Base-by-base conservation (phyloP, 2,797 vertebrate species). In the Myotis myotis region DNA sequence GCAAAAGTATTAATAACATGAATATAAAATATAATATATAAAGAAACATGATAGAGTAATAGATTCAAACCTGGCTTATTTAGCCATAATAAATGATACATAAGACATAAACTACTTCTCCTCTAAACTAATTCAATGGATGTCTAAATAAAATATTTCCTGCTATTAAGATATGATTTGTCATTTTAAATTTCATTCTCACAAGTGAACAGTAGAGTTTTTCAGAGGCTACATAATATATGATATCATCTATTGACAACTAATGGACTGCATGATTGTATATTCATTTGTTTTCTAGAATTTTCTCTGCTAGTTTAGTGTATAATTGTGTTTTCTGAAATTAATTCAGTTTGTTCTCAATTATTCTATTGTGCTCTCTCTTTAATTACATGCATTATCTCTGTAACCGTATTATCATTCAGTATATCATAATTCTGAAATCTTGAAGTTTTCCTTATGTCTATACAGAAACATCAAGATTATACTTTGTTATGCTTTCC, bases 121-220 rank as follows among this genome's bases (percentile, higher is more conserved):
- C 28, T 81, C 30, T 68, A 33, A 13, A 30, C 60, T 17, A 91
- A 66, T 41, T 89, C 17, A 87, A 2, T 85, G 33, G 15, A 62
- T 68, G 44, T 49, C 84, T 53, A 74, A 66, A 78, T 51, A 90
- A 95, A 83, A 30, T 74, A 78, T 76, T 93, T 81, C 49, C 79
- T 89, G 62, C 17, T 38, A 64, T 23, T 95, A 86, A 78, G 60
- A 44, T 38, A 81, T 12, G 11, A 75, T 68, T 71, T 83, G 47
- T 33, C 33, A 8, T 75, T 84, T 70, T 85, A 13, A 93, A 68
- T 79, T 92, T 36, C 38, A 75, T 86, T 76, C 28, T 86, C 33
- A 62, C 44, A 89, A 68, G 49, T 6, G 13, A 87, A 68, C 9
- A 72, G 10, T 30, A 9, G 17, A 72, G 47, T 75, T 70, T 84